phyloP scores from a whole-genome alignment of 1,140 invertebrate genomes.

The Ceratina australensis region DNA sequence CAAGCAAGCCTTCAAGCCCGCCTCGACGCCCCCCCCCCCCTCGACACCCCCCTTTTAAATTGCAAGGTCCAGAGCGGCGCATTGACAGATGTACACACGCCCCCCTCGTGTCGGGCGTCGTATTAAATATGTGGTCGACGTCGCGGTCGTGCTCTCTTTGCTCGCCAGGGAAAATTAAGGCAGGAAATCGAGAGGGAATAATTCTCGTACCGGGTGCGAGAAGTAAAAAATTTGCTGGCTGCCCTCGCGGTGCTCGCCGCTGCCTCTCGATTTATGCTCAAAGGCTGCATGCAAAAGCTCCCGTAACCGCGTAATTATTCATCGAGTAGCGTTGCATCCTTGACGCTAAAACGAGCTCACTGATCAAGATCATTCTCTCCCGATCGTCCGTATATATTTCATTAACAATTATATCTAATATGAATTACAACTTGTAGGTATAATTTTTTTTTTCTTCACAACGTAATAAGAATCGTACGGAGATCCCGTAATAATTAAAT shows the following conservation, averaged over 20 bases:
- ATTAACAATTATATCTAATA: too few relatives aligned
- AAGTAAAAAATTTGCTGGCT: conserved; percentile 14
- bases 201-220: conserved; percentile 22
- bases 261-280: conserved; percentile 16
- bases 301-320: conserved; percentile 17
- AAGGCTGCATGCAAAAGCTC: background rate
- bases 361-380: background rate
- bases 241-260: too few relatives aligned
- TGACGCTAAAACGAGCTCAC: background rate
- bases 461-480: too few relatives aligned
- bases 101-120: conserved; percentile 59
- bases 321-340: background rate
- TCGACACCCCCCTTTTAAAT: conserved; percentile 54
- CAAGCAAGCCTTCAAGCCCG: conserved; percentile 61
- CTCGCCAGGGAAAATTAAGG: conserved; percentile 50
- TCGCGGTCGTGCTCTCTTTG: conserved; percentile 47
- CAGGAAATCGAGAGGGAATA: conserved; percentile 61
- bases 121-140: conserved; percentile 65
- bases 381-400: too few relatives aligned
- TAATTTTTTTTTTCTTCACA: too few relatives aligned
- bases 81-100: conserved; percentile 69
- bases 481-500: too few relatives aligned
- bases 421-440: too few relatives aligned
- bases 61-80: conserved; percentile 58
- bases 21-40: conserved; percentile 47